Conservation (phyloP, 2,888 invertebrate species). For the Meandrusa payeni region DNA sequence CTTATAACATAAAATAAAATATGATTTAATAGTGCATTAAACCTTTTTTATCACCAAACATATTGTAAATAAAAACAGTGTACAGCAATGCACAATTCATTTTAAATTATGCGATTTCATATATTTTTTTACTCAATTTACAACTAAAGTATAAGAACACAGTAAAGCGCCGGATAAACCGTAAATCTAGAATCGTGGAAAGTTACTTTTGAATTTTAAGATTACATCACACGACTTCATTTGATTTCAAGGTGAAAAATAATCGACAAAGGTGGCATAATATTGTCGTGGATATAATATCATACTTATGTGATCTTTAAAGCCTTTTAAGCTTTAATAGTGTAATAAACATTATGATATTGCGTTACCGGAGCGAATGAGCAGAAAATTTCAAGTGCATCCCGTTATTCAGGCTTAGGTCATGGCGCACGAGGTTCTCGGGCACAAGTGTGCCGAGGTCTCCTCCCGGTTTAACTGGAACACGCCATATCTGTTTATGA, state of each 20-base stretch:
- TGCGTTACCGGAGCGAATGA: slow-evolving; percentile 6
- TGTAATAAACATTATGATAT: slow-evolving; percentile 2
- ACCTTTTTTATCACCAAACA: background rate
- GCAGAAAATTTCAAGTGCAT: slow-evolving; percentile 34
- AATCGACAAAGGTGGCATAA: slow-evolving; percentile 12
- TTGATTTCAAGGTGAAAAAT: slow-evolving; percentile 19
- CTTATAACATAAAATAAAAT: no score
- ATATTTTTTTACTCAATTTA: slow-evolving; percentile 1
- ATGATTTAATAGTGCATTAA: no score
- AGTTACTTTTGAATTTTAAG: slow-evolving; percentile 21
- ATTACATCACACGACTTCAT: slow-evolving; percentile 9
- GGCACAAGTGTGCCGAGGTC: slow-evolving; percentile 40
- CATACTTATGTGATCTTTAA: slow-evolving; percentile 11
- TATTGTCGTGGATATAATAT: slow-evolving; percentile 9
- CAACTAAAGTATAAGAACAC: background rate
- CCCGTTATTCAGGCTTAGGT: slow-evolving; percentile 38
- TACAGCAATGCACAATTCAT: slow-evolving; percentile 3
- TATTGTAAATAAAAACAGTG: background rate
- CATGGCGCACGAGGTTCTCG: slow-evolving; percentile 35
- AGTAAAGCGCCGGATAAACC: background rate
- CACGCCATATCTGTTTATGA: slow-evolving; percentile 20
- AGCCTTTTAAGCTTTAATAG: slow-evolving; percentile 8
- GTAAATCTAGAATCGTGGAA: slow-evolving; percentile 14
- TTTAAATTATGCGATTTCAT: slow-evolving; percentile 3
- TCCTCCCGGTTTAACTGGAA: slow-evolving; percentile 27